Base-by-base conservation (phyloP, 2,888 invertebrate species). In the Bedellia somnulentella region DNA sequence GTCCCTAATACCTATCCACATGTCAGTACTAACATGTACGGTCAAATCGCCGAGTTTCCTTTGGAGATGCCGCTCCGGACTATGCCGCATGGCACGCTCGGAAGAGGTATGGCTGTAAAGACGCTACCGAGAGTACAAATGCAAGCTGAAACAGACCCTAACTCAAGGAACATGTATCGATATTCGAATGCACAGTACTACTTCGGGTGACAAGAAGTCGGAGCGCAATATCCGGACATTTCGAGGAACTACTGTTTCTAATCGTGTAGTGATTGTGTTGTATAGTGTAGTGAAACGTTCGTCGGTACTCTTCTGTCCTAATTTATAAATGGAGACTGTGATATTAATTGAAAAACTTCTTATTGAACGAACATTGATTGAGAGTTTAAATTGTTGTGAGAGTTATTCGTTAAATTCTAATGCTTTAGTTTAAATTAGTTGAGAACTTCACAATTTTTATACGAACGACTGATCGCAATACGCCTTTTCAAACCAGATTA, bases 121-220 rank as follows among this genome's bases (percentile, higher is more conserved):
- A 76, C 60, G 37, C 52, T 68, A 24, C 67, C 66, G 30, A 54
- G 68, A 48, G 64, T 63, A 34, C 78, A 67, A 47, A 54, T 71
- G 44, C 76, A 78, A 44, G 46, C 59, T 14, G 80, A 80, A 52
- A 64, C 64, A 29, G 77, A 76, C 49, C 75, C 73, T 45, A 75
- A 61, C 50, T 79, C 85, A 1, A 68, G 85, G 49, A 82, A 81
- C 62, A 63, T 84, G 46, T 81, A 80, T 62, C 70, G 81, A 49
- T 79, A 80, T 56, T 80, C 82, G 39, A 83, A 82, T 50, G 80
- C 80, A 27, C 83, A 83, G 48, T 85, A 84, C 56, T 87, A 87
- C 57, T 87, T 86, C 53, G 87, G 87, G 81, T 88, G 87, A 87
- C 86, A 80, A 49, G 76, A 81, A 57, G 78, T 80, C 40, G 67